These are phyloP conservation scores for Lasioglossum albipes DNA, from an alignment of 1,140 invertebrate species.

Conservation along the genomic window DNA sequence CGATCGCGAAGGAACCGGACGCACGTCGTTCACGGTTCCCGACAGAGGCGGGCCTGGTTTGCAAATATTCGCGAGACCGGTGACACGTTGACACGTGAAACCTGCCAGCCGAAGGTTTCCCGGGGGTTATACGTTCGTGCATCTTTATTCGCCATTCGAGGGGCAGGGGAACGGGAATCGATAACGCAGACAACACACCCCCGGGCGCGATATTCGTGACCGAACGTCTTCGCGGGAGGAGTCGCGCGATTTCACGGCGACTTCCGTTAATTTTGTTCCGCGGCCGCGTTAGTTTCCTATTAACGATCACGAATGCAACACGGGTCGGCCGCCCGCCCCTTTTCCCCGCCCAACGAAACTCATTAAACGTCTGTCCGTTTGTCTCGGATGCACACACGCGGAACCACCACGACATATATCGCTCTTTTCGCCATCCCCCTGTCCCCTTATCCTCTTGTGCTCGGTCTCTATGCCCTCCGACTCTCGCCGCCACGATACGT, in stretches of 20 bases:
- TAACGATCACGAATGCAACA: conserved; percentile 69
- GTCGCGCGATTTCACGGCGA: conserved; percentile 62
- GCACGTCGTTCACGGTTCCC: conserved; percentile 18
- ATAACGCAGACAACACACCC: conserved; percentile 20
- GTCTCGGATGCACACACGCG: conserved; percentile 63
- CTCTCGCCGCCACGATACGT: background rate
- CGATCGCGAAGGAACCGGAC: conserved; percentile 20
- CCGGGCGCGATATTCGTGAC: conserved; percentile 48
- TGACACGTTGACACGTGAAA: conserved; percentile 64
- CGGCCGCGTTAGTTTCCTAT: conserved; percentile 59
- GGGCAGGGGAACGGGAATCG: conserved; percentile 31
- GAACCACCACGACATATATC: too few species aligned
- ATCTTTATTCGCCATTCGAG: conserved; percentile 54
- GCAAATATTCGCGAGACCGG: conserved; percentile 8
- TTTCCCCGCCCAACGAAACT: conserved; percentile 69
- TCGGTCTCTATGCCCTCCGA: too few species aligned
- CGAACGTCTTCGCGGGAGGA: conserved; percentile 55
- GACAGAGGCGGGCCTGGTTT: background rate
- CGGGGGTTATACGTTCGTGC: conserved; percentile 31
- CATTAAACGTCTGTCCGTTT: conserved; percentile 77
- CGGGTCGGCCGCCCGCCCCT: background rate
- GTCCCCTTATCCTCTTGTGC: too few species aligned
- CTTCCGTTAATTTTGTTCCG: conserved; percentile 65
- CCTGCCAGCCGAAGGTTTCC: conserved; percentile 43
- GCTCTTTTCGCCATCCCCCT: too few species aligned